Evolutionary conservation across 2,113 vertebrate species (phyloP).

Genomic region (Asarcornis scutulata): DNA sequence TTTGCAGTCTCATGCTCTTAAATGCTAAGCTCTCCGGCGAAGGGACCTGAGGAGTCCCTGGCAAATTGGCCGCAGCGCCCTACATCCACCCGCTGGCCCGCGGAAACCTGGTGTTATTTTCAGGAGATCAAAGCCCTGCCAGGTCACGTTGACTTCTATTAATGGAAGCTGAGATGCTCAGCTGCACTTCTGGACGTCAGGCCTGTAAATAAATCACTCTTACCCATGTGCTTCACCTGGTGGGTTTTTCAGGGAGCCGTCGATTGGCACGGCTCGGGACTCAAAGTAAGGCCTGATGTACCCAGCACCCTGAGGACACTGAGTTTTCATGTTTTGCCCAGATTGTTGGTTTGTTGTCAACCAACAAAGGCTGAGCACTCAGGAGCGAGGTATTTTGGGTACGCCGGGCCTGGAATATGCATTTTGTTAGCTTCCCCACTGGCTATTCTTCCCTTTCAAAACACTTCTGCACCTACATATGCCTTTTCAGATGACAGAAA

Average conservation of each 20-base stretch:
- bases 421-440: not conserved
- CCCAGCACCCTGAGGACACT: not conserved
- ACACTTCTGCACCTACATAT: not conserved
- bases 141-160: constrained; percentile 51
- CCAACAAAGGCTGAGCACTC: not conserved
- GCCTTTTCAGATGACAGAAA: constrained; percentile 32
- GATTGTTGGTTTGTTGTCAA: no score
- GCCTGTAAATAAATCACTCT: not conserved
- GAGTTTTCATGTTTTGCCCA: not conserved
- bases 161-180: constrained; percentile 21
- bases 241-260: constrained; percentile 8
- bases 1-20: constrained; percentile 62
- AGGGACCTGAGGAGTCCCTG: constrained; percentile 12
- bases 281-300: not conserved
- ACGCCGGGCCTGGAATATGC: not conserved
- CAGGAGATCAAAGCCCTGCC: constrained; percentile 36
- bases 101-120: constrained; percentile 36
- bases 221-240: not conserved
- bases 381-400: constrained; percentile 3
- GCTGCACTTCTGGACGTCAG: not conserved
- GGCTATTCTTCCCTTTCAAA: constrained; percentile 8
- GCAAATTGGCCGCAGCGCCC: constrained; percentile 7
- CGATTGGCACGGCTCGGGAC: not conserved
- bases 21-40: constrained; percentile 43
- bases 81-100: not conserved